These are phyloP conservation scores for Eurypyga helias DNA, from an alignment of 2,113 vertebrate species.

Conservation along the genomic window DNA sequence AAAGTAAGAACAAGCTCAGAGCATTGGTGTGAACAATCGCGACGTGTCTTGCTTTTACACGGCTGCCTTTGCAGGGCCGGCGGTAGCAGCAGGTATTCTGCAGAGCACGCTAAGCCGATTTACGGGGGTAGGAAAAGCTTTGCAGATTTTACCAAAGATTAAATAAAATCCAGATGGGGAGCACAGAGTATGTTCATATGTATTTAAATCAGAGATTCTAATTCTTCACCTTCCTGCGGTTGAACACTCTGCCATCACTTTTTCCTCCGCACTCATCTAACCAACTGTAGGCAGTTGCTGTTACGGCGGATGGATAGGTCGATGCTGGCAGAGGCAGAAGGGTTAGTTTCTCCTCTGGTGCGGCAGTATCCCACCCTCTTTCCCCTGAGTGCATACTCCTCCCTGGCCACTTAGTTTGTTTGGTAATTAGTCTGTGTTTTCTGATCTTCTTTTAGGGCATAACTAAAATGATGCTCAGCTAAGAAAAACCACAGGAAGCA, in stretches of 20 bases:
- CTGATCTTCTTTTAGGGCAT: not conserved
- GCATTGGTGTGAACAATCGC: not conserved
- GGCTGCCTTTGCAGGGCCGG: not conserved
- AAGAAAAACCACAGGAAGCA: not conserved
- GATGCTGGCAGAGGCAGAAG: not conserved
- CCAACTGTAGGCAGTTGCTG: not conserved
- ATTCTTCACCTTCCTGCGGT: not conserved
- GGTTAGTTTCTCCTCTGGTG: not conserved
- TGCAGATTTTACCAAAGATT: slow-evolving; percentile 27
- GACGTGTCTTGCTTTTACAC: not conserved
- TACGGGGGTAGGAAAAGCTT: slow-evolving; percentile 10
- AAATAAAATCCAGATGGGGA: slow-evolving; percentile 15
- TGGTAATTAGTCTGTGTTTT: not conserved
- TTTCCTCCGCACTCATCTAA: not conserved
- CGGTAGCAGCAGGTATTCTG: slow-evolving; percentile 13
- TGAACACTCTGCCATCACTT: not conserved
- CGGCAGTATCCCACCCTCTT: not conserved
- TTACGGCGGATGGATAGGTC: not conserved
- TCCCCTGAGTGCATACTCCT: not conserved
- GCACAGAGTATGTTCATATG: not conserved
- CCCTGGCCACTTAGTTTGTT: not conserved
- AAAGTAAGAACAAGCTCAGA: slow-evolving; percentile 15
- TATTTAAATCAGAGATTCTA: slow-evolving; percentile 25
- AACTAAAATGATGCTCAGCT: not conserved
- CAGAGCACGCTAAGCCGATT: not conserved